Evolutionary conservation across 1,140 invertebrate species (phyloP).

Genomic region (Leptinotarsa undecemlineata): DNA sequence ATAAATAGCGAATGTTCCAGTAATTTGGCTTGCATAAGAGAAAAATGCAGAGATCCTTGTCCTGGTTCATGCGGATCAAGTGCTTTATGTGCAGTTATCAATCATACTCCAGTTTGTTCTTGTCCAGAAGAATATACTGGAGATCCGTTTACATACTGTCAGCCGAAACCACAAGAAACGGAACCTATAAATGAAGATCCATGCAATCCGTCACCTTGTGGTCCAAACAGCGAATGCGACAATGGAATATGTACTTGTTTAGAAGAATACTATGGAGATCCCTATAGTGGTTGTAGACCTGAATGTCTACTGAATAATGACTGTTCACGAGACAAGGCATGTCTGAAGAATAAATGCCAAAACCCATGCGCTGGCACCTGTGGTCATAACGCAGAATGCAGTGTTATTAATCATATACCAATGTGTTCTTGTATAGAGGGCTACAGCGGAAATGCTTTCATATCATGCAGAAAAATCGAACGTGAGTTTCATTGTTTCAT

Average conservation of each 20-base stretch:
- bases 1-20: conserved; percentile 72
- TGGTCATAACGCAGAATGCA: conserved; percentile 68
- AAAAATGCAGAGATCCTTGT: conserved; percentile 74
- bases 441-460: conserved; percentile 67
- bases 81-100: conserved; percentile 70
- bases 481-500: conserved; percentile 52
- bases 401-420: conserved; percentile 67
- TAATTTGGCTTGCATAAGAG: conserved; percentile 67
- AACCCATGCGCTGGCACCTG: conserved; percentile 72
- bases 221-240: conserved; percentile 67
- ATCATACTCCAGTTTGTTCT: conserved; percentile 71
- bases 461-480: conserved; percentile 62
- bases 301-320: conserved; percentile 73
- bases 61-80: conserved; percentile 71
- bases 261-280: conserved; percentile 65
- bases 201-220: conserved; percentile 68
- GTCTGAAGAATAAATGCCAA: conserved; percentile 66
- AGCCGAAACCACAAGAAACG: conserved; percentile 58
- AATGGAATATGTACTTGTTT: conserved; percentile 67
- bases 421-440: conserved; percentile 70
- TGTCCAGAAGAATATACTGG: conserved; percentile 71
- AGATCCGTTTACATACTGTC: conserved; percentile 74
- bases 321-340: conserved; percentile 67
- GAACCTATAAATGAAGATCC: conserved; percentile 53
- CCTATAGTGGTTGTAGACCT: conserved; percentile 68